Percentiles rank a stretch among this genome's conserved stretches.
Evolutionary conservation across 2,888 invertebrate genomes (phyloP).

Genomic region (Tetragonula carbonaria): DNA sequence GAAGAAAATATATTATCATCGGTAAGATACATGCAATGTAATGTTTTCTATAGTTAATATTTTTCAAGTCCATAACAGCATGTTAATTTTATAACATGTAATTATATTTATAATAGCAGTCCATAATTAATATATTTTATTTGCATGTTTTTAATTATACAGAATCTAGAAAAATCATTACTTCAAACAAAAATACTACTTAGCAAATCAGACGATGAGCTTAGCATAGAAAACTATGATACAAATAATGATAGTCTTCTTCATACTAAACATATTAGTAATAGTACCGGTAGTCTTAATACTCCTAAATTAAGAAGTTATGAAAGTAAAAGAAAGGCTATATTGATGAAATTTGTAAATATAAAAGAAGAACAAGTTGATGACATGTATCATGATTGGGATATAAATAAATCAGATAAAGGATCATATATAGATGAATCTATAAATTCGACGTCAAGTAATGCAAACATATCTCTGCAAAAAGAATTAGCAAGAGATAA

Average conservation of each 20-base stretch:
- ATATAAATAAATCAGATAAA: conserved; percentile 35
- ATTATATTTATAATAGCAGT: conserved; percentile 21
- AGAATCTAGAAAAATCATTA: conserved; percentile 76
- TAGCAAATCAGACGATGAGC: conserved; percentile 82
- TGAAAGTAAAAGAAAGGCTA: conserved; percentile 68
- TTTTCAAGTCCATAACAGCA: conserved; percentile 32
- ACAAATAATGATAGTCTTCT: conserved; percentile 75
- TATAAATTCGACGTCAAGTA: conserved; percentile 35
- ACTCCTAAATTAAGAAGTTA: conserved; percentile 67
- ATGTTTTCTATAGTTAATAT: conserved; percentile 1
- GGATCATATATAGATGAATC: conserved; percentile 43
- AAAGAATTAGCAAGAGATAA: conserved; percentile 23
- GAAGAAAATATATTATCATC: conserved; percentile 80
- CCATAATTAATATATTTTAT: conserved; percentile 29
- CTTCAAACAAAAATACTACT: conserved; percentile 74
- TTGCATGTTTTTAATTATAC: conserved; percentile 58
- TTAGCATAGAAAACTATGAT: conserved; percentile 76
- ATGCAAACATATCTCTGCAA: conserved; percentile 39
- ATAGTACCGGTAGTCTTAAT: conserved; percentile 79
- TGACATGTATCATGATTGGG: conserved; percentile 34
- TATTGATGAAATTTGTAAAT: conserved; percentile 72
- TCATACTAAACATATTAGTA: conserved; percentile 79
- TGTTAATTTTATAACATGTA: conserved; percentile 14
- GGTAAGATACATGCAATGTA: conserved; percentile 70
- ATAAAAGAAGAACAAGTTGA: conserved; percentile 62